Conservation (phyloP, 2,888 invertebrate genomes). For the Myopa tessellatipennis region DNA sequence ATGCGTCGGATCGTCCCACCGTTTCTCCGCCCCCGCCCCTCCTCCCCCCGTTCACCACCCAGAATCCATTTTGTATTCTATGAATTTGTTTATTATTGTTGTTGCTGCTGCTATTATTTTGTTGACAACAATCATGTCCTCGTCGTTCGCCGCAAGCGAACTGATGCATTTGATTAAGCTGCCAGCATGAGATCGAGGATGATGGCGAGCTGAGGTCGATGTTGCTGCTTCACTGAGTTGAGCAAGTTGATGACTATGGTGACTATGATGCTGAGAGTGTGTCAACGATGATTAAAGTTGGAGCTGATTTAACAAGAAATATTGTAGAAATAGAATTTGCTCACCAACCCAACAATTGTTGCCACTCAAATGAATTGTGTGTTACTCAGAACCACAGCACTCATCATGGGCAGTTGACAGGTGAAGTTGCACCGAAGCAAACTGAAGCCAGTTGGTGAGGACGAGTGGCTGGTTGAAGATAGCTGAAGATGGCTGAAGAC, state of each 20-base stretch:
- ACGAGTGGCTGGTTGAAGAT: not conserved
- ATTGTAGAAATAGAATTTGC: slow-evolving; percentile 18
- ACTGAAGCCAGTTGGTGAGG: not conserved
- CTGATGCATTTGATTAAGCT: slow-evolving; percentile 36
- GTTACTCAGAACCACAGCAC: not conserved
- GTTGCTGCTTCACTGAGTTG: not conserved
- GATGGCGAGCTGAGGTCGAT: not conserved
- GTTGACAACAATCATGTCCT: slow-evolving; percentile 28
- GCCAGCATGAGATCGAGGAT: not conserved
- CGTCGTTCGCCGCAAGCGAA: slow-evolving; percentile 33
- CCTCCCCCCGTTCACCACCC: not conserved
- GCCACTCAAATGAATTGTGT: slow-evolving; percentile 11
- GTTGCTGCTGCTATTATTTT: slow-evolving; percentile 14
- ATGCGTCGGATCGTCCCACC: not conserved
- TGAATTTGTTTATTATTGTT: not conserved
- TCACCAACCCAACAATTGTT: slow-evolving; percentile 23
- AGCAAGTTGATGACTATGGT: not conserved
- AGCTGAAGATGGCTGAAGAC: not conserved
- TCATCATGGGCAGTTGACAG: not conserved
- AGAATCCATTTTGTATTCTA: no score
- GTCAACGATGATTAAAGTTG: not conserved
- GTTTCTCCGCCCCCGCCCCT: not conserved
- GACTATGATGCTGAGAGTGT: not conserved
- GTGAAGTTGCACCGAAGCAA: not conserved
- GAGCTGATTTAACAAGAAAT: slow-evolving; percentile 7